Evolutionary conservation across 2,113 vertebrate species (phyloP).

Genomic region (Urocolius indicus): DNA sequence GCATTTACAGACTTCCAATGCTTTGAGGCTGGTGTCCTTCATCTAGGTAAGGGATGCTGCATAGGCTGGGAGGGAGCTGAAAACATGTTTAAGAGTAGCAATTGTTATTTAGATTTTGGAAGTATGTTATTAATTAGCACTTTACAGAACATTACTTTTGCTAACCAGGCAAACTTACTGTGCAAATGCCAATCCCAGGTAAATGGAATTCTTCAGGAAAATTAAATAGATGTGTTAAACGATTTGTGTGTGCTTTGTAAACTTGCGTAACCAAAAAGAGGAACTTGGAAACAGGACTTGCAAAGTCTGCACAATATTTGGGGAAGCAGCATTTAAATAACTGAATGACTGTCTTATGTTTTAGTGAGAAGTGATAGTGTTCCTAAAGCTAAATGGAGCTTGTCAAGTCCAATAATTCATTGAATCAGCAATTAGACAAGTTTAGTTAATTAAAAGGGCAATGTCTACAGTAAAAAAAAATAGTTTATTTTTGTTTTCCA

Average conservation of each 20-base stretch:
- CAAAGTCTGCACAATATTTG: constrained; percentile 1
- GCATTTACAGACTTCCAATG: neutral
- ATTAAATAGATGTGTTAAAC: neutral
- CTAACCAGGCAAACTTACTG: neutral
- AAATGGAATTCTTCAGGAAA: neutral
- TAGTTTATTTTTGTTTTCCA: neutral
- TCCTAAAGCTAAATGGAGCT: neutral
- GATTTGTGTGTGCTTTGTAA: neutral
- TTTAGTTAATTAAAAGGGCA: constrained; percentile 20
- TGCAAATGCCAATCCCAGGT: neutral
- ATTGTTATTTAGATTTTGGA: neutral
- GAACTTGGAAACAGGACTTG: constrained; percentile 30
- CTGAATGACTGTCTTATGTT: neutral
- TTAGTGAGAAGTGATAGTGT: neutral
- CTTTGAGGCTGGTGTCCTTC: neutral
- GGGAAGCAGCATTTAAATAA: constrained; percentile 45
- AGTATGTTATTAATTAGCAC: neutral
- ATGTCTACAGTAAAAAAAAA: neutral
- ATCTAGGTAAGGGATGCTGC: neutral
- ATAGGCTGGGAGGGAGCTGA: neutral
- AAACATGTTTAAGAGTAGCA: neutral
- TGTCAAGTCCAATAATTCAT: neutral
- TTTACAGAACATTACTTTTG: neutral
- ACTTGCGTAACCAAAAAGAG: constrained; percentile 44
- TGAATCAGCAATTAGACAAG: neutral